phyloP scores from a whole-genome alignment of 2,113 vertebrate species.

The Carlito syrichta region DNA sequence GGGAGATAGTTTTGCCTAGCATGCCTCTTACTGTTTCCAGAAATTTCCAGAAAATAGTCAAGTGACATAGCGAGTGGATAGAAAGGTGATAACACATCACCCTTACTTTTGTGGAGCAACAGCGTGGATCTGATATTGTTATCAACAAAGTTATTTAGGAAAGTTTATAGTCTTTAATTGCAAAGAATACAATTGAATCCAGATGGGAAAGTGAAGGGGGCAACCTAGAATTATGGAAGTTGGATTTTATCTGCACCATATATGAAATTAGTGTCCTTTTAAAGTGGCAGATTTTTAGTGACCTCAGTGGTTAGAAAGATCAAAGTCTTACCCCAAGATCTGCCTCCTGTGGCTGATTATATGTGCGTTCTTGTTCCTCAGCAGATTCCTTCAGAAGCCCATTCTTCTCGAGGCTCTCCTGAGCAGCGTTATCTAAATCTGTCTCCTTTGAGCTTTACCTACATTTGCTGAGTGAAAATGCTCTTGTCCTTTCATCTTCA shows the following conservation, averaged over 20 bases:
- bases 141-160: background rate
- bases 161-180: background rate
- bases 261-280: background rate
- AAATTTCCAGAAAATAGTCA: background rate
- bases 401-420: background rate
- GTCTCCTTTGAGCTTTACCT: background rate
- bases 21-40: constrained; percentile 2
- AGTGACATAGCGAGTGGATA: background rate
- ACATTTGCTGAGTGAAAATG: background rate
- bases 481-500: background rate
- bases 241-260: background rate
- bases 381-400: background rate
- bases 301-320: background rate
- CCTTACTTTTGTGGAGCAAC: background rate
- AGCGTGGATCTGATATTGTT: background rate
- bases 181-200: background rate
- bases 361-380: background rate
- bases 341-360: background rate
- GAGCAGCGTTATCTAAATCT: background rate
- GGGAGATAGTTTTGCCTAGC: background rate
- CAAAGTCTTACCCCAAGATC: background rate
- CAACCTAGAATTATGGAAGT: background rate
- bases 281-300: background rate
- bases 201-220: background rate
- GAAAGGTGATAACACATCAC: background rate